Evolutionary conservation across 2,888 invertebrate genomes (phyloP), one percentile per base, ranked within the genome.

Genomic region (Campoletis raptor): DNA sequence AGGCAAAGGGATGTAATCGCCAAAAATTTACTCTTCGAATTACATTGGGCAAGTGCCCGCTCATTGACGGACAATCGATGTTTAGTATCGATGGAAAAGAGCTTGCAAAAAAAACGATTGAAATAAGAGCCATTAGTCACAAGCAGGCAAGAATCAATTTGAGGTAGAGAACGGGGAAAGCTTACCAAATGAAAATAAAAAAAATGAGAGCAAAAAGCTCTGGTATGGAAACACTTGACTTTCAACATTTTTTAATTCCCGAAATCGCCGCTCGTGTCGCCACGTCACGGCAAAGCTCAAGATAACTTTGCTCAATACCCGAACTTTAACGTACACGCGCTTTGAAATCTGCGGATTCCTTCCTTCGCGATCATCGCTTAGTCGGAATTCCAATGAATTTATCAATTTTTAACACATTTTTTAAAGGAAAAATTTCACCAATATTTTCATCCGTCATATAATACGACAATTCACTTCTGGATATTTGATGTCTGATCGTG

Each of bases 361-460:
- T 86, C 86, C 73, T 81, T 81, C 81, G 77, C 86, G 86, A 86
- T 86, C 77, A 77, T 81, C 54, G 86, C 48, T 83, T 67, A 69
- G 72, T 57, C 48, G 45, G 69, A 76, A 76, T 78, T 74, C 30
- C 69, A 18, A 18, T 21, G 74, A 74, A 64, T 36, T 30, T 18
- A 10, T 24, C 37, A 15, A 24, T 78, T 70, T 52, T 24, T n/a
- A 40, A 4, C 15, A 24, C 18, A 18, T 40, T 24, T 6, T 15
- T 45, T 4, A 4, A 21, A 9, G 18, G 10, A 21, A n/a, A 83
- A 24, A 18, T 77, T 48, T 18, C 54, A 4, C 18, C 40, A 66
- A 10, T 12, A 8, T 64, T 54, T 45, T 52, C 45, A 61, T 67
- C 21, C n/a, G 36, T 30, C 24, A 52, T 64, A 36, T 42, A 40